A percentile compares a stretch with the other conserved stretches of the same genome.
Conservation (phyloP, 2,797 vertebrate species). For the Fringilla coelebs region DNA sequence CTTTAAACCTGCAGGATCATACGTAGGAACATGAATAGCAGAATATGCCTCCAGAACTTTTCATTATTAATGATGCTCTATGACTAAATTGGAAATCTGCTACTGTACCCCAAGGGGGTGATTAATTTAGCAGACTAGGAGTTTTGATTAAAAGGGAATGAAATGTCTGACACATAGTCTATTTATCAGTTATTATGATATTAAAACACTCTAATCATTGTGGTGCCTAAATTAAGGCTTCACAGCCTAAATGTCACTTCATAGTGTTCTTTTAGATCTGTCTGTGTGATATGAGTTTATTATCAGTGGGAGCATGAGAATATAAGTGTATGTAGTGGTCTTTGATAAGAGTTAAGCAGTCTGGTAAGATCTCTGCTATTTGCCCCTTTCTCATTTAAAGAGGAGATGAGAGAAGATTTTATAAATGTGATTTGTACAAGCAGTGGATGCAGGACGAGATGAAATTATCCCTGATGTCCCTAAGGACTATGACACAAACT, state of each 20-base stretch:
- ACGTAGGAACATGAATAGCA: slow-evolving; percentile 63
- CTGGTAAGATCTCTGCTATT: not conserved
- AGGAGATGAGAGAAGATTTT: not conserved
- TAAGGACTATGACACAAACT: not conserved
- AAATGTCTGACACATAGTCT: slow-evolving; percentile 78
- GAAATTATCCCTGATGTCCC: not conserved
- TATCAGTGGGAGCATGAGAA: not conserved
- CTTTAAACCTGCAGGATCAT: slow-evolving; percentile 65
- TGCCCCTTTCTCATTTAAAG: not conserved
- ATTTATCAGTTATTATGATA: slow-evolving; percentile 81
- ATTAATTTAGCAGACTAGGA: slow-evolving; percentile 78
- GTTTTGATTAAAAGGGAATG: slow-evolving; percentile 82
- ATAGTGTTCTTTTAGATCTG: slow-evolving; percentile 59
- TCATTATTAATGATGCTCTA: slow-evolving; percentile 79
- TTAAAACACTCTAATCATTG: slow-evolving; percentile 76
- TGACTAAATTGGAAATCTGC: slow-evolving; percentile 79
- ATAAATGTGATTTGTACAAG: not conserved
- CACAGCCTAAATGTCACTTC: slow-evolving; percentile 69
- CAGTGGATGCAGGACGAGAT: not conserved
- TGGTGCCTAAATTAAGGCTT: slow-evolving; percentile 74
- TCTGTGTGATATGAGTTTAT: slow-evolving; percentile 50
- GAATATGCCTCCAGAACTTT: slow-evolving; percentile 69
- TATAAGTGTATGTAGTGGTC: not conserved
- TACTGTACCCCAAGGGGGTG: slow-evolving; percentile 75
- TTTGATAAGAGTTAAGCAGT: slow-evolving; percentile 1